These are phyloP conservation scores for Trachymyrmex septentrionalis DNA, from an alignment of 1,140 invertebrate species.

Conservation along the genomic window DNA sequence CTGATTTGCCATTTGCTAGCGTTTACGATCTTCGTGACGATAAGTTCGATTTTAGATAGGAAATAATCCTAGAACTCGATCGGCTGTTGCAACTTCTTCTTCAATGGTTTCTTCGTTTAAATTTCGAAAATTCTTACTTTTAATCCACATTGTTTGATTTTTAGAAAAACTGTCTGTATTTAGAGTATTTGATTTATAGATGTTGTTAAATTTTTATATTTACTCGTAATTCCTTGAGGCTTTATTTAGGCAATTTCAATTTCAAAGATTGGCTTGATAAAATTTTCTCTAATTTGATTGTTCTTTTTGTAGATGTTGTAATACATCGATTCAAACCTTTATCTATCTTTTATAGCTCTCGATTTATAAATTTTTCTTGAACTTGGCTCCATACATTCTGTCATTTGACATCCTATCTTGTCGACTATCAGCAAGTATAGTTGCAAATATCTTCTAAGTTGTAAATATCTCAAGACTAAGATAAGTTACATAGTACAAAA, in stretches of 20 bases:
- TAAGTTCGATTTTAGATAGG: not conserved
- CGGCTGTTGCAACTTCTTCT: not conserved
- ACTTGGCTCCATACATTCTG: slow-evolving; percentile 1
- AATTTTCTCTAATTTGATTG: not conserved
- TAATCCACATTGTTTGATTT: not conserved
- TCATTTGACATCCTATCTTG: not conserved
- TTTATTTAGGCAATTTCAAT: not conserved
- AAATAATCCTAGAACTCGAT: not conserved
- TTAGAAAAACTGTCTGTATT: too few species aligned
- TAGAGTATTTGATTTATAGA: not conserved
- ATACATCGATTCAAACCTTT: not conserved
- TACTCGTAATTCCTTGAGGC: not conserved
- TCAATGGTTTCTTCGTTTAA: not conserved
- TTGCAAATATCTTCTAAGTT: slow-evolving; percentile 3
- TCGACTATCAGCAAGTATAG: not conserved
- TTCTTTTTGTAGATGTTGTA: not conserved
- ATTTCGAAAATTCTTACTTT: not conserved
- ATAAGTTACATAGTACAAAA: slow-evolving; percentile 64
- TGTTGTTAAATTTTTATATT: not conserved
- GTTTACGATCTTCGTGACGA: not conserved
- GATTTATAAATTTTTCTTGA: not conserved
- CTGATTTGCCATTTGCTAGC: not conserved
- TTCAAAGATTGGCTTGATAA: not conserved
- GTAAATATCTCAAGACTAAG: slow-evolving; percentile 14
- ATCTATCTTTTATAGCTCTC: not conserved